Base-by-base conservation (phyloP, 2,113 vertebrate species). In the Syngnathus typhle region DNA sequence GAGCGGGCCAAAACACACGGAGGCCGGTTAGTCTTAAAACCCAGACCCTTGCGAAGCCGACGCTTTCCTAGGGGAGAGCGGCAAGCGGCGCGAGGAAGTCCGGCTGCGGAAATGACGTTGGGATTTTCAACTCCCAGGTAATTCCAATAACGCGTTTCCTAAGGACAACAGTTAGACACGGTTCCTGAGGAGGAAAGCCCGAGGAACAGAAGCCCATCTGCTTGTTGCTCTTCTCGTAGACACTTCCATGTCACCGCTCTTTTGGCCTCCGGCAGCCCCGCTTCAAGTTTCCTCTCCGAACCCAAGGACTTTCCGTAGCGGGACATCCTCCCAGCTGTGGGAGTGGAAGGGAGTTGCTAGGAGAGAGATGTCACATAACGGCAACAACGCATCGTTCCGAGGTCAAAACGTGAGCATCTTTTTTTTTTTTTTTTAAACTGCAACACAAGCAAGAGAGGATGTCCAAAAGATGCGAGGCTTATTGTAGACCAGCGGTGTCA, bases 171-270 rank as follows among this genome's bases (percentile, higher is more conserved):
- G 52, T 76, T 70, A 75, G 32, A 81, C 78, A 85, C 65, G 49
- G 79, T 81, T 84, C 78, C 76, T 77, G 70, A 80, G 73, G 60
- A 85, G 85, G 89, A 89, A 91, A 73, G 77, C 37, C 76, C 78
- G 63, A 75, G 73, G 88, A 87, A 89, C 88, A 87, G 83, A 83
- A 90, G 88, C 82, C 73, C 84, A 87, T 88, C 82, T 87, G 85
- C 69, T 68, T 47, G 81, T 56, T 77, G 72, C 79, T 88, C 72
- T 65, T 79, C 73, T 67, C 49, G 70, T 76, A 81, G 79, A 71
- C 79, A 83, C 80, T 85, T 88, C 83, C 86, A 86, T 84, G 87
- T 88, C 86, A 80, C 32, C 68, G 80, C 78, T 81, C 82, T 74
- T 64, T 71, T 27, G 78, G 76, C 64, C 72, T 77, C 32, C 47